Percentiles rank a stretch among this genome's conserved stretches.
Evolutionary conservation across 2,113 vertebrate species (phyloP).

Genomic region (Burhinus bistriatus): DNA sequence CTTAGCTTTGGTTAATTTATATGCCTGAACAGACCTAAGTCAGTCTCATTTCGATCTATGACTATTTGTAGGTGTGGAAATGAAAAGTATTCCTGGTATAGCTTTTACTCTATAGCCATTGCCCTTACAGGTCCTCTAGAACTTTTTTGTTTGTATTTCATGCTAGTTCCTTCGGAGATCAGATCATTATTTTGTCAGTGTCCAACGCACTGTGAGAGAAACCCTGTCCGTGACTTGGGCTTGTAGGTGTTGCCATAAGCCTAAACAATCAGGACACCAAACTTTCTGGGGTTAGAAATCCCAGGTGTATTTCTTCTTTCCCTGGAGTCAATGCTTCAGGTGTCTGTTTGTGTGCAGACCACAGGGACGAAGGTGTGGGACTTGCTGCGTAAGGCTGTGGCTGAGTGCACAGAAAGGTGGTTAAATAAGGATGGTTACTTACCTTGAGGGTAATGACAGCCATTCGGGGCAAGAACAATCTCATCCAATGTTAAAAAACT

Average conservation of each 20-base stretch:
- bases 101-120: neutral
- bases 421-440: neutral
- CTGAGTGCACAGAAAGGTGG: neutral
- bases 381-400: neutral
- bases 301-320: neutral
- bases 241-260: neutral
- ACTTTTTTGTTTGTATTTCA: neutral
- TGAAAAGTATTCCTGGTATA: neutral
- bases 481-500: neutral
- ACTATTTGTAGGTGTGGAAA: neutral
- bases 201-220: neutral
- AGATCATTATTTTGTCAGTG: neutral
- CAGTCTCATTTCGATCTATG: neutral
- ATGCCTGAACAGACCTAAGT: fast-evolving
- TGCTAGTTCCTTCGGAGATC: neutral
- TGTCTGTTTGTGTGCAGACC: neutral
- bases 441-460: neutral
- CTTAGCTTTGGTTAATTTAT: neutral
- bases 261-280: neutral
- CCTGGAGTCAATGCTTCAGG: neutral
- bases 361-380: neutral
- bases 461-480: neutral
- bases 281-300: neutral
- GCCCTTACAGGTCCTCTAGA: neutral
- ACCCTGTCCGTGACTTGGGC: fast-evolving